A percentile compares a stretch with the other conserved stretches of the same genome.
Conservation (phyloP, 2,113 vertebrate genomes). For the Neogale vison region DNA sequence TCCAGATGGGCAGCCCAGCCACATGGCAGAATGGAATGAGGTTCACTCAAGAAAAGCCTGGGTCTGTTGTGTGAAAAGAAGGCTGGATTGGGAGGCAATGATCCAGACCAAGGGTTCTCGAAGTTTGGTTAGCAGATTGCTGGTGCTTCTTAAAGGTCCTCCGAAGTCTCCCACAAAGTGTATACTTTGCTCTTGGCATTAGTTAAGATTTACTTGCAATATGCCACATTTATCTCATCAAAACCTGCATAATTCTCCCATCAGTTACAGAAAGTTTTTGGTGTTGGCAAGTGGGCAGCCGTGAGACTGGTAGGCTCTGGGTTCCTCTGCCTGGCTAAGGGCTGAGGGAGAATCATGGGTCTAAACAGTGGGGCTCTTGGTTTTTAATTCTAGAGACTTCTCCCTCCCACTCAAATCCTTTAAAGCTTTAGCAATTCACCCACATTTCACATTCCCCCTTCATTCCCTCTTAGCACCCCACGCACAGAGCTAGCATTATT, state of each 20-base stretch:
- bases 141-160: neutral
- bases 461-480: neutral
- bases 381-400: constrained; percentile 10
- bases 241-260: neutral
- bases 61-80: neutral
- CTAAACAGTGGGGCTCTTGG: neutral
- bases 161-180: too few relatives aligned
- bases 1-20: neutral
- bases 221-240: neutral
- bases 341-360: neutral
- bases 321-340: neutral
- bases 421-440: neutral
- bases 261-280: neutral
- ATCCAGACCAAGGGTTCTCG: neutral
- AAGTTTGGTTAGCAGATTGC: neutral
- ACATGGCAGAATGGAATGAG: rapidly evolving
- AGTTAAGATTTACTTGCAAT: neutral
- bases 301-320: neutral
- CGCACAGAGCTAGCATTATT: neutral
- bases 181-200: neutral
- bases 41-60: neutral
- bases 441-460: neutral
- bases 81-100: neutral
- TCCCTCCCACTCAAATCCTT: neutral
- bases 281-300: neutral